phyloP scores from a whole-genome alignment of 2,888 invertebrate genomes.

The Lasioglossum villosulum region DNA sequence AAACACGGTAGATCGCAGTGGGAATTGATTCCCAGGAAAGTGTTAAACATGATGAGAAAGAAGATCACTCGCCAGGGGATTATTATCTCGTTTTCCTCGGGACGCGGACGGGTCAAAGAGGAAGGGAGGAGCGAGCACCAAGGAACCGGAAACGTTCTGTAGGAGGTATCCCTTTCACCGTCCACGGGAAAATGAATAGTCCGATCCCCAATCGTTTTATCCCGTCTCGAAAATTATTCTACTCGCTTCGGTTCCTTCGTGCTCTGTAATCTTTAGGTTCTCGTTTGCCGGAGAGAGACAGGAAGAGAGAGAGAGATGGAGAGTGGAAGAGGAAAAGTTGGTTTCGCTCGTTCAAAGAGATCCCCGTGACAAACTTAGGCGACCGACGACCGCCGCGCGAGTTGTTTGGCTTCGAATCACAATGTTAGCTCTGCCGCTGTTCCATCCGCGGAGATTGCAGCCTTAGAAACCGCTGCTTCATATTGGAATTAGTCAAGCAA shows the following conservation, averaged over 20 bases:
- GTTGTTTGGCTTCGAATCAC: conserved; percentile 19
- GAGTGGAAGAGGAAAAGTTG: not conserved
- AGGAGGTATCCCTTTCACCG: not conserved
- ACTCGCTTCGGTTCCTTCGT: not conserved
- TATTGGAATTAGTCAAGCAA: conserved; percentile 38
- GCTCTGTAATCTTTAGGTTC: not conserved
- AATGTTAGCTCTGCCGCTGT: conserved; percentile 20
- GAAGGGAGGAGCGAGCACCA: not conserved
- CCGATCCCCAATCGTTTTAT: not conserved
- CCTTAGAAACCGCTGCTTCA: conserved; percentile 11
- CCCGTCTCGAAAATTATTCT: conserved; percentile 3
- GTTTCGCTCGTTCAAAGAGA: conserved; percentile 8
- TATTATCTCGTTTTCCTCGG: not conserved
- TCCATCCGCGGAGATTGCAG: conserved; percentile 10
- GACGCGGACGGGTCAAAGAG: not conserved
- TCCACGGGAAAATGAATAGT: not conserved
- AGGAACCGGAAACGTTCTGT: not conserved
- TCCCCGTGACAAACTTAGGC: conserved; percentile 7
- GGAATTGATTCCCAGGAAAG: too few species aligned
- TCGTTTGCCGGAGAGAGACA: not conserved
- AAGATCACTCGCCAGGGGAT: not conserved
- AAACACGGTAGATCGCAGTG: too few species aligned
- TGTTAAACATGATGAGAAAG: not conserved
- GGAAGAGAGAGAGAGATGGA: not conserved
- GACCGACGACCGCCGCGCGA: not conserved